Evolutionary conservation across 2,113 vertebrate genomes (phyloP), one percentile per base, ranked within the genome.

Genomic region (Pseudonaja textilis): DNA sequence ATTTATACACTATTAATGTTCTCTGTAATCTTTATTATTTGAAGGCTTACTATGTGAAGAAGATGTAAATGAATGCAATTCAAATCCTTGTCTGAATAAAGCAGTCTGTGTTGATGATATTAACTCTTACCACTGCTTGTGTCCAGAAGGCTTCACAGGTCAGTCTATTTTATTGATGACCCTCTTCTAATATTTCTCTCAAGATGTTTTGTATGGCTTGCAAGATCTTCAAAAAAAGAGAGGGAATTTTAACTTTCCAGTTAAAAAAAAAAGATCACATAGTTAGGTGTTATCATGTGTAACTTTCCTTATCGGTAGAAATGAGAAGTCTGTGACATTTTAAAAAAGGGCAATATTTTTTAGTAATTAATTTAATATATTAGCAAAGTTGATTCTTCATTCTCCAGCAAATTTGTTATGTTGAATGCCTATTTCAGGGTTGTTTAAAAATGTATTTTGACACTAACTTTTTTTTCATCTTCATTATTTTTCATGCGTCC

Each of bases 41-140:
- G 3, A 96, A 99, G 99, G 99, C 89, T 96, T 96, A 23, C 88
- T 98, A 4, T 99, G 99, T 64, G 99, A 99, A 95, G 98, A 98
- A 45, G 98, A 99, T 91, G 91, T 99, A 95, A 98, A 99, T 42
- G 99, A 99, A 94, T 99, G 99, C 94, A 93, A 61, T 87, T 99
- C 99, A 89, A 98, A 96, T 86, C 99, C 99, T 0, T 99, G 99
- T 95, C 96, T 98, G 88, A 99, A 99, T 90, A 98, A 98, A 95
- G 99, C 98, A 0, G 97, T 96, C 9, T 99, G 99, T 45, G 93
- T 98, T 89, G 99, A 99, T 92, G 97, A 97, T 45, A 96, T 98
- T 92, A 98, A 98, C n/a, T 92, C 95, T 87, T 99, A 99, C 93
- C 96, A 0, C 88, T 99, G 99, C 95, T 97, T 95, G 1, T 99